Evolutionary conservation across 2,888 invertebrate species (phyloP).

Genomic region (Schizaphis graminum): DNA sequence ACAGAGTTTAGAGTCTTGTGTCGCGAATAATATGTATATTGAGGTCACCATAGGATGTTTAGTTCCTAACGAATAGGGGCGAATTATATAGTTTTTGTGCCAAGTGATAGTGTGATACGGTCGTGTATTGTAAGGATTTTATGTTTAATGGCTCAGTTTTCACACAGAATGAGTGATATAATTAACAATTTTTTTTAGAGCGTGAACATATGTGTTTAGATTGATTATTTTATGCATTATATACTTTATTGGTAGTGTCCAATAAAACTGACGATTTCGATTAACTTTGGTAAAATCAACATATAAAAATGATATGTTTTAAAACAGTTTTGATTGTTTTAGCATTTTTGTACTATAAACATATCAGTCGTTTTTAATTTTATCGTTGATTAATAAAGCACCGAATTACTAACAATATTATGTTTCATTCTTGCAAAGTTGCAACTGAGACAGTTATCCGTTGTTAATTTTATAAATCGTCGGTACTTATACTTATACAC

Average conservation of each 20-base stretch:
- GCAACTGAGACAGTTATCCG: not conserved
- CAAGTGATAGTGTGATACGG: not conserved
- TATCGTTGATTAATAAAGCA: not conserved
- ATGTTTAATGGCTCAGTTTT: not conserved
- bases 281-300: not conserved
- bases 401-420: not conserved
- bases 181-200: not conserved
- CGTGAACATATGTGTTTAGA: not conserved
- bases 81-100: not conserved
- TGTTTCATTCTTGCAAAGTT: not conserved
- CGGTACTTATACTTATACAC: not conserved
- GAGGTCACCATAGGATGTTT: not conserved
- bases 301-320: not conserved
- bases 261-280: not conserved
- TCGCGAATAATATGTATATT: not conserved
- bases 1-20: not conserved
- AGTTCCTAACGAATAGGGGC: not conserved
- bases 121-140: not conserved
- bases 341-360: not conserved
- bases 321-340: not conserved
- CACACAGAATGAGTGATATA: not conserved
- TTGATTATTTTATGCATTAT: not conserved
- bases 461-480: not conserved
- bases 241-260: not conserved
- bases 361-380: not conserved